Evolutionary conservation across 2,113 vertebrate species (phyloP), one percentile per base, ranked within the genome.

Genomic region (Misgurnus mizolepis): DNA sequence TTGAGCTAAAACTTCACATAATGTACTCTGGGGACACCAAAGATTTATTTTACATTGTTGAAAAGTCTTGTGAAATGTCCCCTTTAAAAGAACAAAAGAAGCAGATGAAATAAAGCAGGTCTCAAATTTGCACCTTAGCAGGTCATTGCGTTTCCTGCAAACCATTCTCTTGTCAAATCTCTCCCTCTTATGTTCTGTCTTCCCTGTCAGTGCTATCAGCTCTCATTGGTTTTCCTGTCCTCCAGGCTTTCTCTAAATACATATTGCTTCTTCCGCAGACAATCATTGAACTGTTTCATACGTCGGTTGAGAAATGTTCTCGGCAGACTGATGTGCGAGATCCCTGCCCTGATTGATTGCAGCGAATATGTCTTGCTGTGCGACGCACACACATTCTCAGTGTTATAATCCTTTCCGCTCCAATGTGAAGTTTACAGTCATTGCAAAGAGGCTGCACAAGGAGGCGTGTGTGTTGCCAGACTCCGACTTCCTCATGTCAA

Each of bases 341-440:
- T 79, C 43, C 11, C 75, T 80, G 79, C 83, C 85, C 81, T 88
- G 90, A 90, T 88, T 89, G 81, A 84, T 73, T 70, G 56, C 7
- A n/a, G 39, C 27, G 22, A 43, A 67, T 58, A 50, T 55, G 18
- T 53, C 68, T 50, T 22, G 11, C 27, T 67, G 18, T 64, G 41
- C n/a, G 5, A 4, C 27, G 22, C 14, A 45, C 39, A 22, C 11
- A 56, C 65, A 49, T 34, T 61, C 7, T 53, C 66, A 61, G 22
- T 17, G 14, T 39, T 40, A 66, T 47, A 12, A 11, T 39, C 55
- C n/a, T 18, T 18, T 17, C 17, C 0, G 22, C n/a, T 17, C 34
- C 47, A 18, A 15, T 50, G 43, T 18, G 62, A 39, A 40, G 22
- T n/a, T n/a, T 5, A 49, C n/a, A 65, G 64, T 64, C 47, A 34